phyloP scores from a whole-genome alignment of 2,888 invertebrate species.

The Aphodius granarius region DNA sequence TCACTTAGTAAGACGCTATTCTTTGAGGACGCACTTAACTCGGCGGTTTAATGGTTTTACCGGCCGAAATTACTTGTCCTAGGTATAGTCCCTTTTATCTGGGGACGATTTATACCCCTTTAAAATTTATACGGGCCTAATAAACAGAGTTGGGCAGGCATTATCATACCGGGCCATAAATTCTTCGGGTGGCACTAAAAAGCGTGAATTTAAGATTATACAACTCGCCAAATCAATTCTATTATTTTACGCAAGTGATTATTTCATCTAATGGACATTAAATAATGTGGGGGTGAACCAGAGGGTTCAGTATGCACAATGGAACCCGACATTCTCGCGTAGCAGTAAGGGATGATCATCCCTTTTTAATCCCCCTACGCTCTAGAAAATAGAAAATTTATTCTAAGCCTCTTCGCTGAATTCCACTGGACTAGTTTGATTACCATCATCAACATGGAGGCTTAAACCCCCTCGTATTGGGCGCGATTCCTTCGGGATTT shows the following conservation, averaged over 20 bases:
- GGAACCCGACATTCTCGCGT: constrained; percentile 8
- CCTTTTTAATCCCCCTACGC: constrained; percentile 20
- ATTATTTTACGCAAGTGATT: constrained; percentile 21
- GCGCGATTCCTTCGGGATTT: background rate
- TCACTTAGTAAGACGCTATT: background rate
- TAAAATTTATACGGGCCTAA: background rate
- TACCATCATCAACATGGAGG: background rate
- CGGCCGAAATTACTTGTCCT: background rate
- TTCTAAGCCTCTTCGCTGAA: constrained; percentile 1
- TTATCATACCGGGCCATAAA: background rate
- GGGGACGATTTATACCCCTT: background rate
- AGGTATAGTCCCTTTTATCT: background rate
- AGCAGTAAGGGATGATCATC: constrained; percentile 11
- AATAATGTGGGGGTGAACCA: constrained; percentile 17
- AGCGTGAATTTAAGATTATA: too few relatives aligned
- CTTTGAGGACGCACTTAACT: background rate
- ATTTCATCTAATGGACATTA: constrained; percentile 23
- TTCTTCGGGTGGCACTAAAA: background rate
- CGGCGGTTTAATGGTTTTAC: background rate
- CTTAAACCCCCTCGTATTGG: background rate
- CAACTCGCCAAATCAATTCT: too few relatives aligned
- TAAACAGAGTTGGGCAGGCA: background rate
- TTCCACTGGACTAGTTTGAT: background rate
- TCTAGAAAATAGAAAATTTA: constrained; percentile 23
- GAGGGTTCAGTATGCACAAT: constrained; percentile 11